A percentile compares a stretch with the other conserved stretches of the same genome.
Conservation (phyloP, 2,113 vertebrate species). For the Tragelaphus buxtoni region DNA sequence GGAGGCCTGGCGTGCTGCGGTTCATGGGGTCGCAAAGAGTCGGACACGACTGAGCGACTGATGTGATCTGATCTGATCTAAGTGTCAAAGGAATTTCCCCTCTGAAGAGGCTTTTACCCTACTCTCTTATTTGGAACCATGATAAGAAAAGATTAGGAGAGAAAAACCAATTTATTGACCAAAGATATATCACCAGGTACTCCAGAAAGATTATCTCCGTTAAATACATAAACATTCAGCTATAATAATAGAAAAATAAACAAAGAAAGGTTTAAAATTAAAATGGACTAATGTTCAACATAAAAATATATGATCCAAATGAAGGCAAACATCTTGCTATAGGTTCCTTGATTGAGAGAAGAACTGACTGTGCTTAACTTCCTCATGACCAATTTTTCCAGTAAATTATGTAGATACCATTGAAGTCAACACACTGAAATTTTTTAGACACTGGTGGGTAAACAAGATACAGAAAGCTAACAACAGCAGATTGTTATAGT, state of each 20-base stretch:
- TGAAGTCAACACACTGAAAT: not conserved
- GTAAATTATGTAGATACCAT: not conserved
- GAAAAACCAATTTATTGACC: not conserved
- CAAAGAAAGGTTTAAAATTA: slow-evolving; percentile 20
- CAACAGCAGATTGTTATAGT: not conserved
- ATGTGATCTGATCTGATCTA: not conserved
- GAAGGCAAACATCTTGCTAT: slow-evolving; percentile 26
- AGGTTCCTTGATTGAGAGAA: not conserved
- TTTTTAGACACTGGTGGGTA: not conserved
- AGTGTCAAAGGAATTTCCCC: not conserved
- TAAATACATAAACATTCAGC: not conserved
- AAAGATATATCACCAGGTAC: not conserved
- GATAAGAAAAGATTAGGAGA: not conserved
- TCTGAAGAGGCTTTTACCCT: not conserved
- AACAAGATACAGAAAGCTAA: not conserved
- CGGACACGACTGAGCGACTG: too few species aligned
- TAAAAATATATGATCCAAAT: slow-evolving; percentile 8
- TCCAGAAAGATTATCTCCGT: not conserved
- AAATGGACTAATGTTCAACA: not conserved
- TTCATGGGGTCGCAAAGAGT: too few species aligned
- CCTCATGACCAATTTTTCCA: not conserved
- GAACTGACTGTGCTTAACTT: not conserved
- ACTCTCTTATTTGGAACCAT: not conserved
- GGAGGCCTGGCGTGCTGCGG: too few species aligned
- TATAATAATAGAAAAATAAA: not conserved